These are phyloP conservation scores for Torymus auratus DNA, from an alignment of 2,888 invertebrate species.

Conservation along the genomic window DNA sequence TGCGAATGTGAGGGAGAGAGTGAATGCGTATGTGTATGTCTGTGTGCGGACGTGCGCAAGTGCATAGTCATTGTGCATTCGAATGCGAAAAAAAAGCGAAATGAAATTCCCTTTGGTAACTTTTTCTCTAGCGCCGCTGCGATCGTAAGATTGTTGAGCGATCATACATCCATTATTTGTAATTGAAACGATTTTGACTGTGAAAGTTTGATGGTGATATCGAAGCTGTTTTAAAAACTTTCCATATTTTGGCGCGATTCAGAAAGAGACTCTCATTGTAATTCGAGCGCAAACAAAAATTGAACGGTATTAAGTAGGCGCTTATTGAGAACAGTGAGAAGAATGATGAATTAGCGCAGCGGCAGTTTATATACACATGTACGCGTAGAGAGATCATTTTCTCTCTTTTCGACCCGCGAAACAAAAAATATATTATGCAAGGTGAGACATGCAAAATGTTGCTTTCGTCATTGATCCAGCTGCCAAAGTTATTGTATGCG, in stretches of 20 bases:
- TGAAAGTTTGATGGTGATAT: too few species aligned
- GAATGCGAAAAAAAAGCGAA: constrained; percentile 26
- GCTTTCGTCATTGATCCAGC: constrained; percentile 44
- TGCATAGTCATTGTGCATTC: constrained; percentile 14
- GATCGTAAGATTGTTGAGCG: constrained; percentile 4
- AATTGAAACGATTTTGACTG: not conserved
- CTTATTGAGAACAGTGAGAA: constrained; percentile 46
- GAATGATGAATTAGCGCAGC: constrained; percentile 51
- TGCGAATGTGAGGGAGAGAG: constrained; percentile 8
- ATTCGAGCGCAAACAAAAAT: constrained; percentile 23
- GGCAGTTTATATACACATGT: constrained; percentile 57
- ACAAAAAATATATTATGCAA: constrained; percentile 37
- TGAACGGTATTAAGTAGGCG: constrained; percentile 45
- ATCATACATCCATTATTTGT: constrained; percentile 16
- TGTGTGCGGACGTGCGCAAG: constrained; percentile 23
- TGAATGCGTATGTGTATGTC: constrained; percentile 8
- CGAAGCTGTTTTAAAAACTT: constrained; percentile 15
- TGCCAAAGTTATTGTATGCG: constrained; percentile 54
- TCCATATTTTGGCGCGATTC: not conserved
- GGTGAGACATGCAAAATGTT: constrained; percentile 39
- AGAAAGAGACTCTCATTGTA: constrained; percentile 16
- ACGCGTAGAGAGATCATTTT: constrained; percentile 58
- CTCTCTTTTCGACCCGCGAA: constrained; percentile 61
- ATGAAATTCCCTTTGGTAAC: constrained; percentile 39
- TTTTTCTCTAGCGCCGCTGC: constrained; percentile 20